Percentiles rank a stretch among this genome's conserved stretches.
phyloP scores from a whole-genome alignment of 2,797 vertebrate genomes.

The Poeciliopsis infans region DNA sequence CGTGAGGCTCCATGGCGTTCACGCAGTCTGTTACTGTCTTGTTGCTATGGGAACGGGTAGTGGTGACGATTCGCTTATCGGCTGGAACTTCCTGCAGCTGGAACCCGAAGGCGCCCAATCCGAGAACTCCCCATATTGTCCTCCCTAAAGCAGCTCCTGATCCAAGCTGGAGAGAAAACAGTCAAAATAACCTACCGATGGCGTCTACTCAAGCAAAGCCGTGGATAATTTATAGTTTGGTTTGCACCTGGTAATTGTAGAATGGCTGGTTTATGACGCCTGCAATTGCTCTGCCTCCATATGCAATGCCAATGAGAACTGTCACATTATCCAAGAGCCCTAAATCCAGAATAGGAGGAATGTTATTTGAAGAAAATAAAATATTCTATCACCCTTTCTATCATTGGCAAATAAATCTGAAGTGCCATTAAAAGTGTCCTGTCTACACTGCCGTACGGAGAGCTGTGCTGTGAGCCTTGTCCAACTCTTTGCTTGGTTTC shows the following conservation, averaged over 20 bases:
- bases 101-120: conserved; percentile 93
- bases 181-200: neutral
- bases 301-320: conserved; percentile 94
- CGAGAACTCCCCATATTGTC: conserved; percentile 94
- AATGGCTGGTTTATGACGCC: conserved; percentile 98
- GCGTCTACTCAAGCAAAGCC: neutral
- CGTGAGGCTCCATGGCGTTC: conserved; percentile 90
- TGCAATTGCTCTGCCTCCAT: conserved; percentile 92
- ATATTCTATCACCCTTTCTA: conserved; percentile 1
- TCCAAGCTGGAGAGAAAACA: conserved; percentile 80
- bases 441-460: conserved; percentile 58
- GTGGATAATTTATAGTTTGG: neutral
- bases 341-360: conserved; percentile 57
- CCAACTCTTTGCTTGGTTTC: conserved; percentile 54
- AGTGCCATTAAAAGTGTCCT: conserved; percentile 4
- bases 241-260: conserved; percentile 94
- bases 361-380: conserved; percentile 6
- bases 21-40: conserved; percentile 90
- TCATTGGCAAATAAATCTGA: conserved; percentile 7
- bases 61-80: conserved; percentile 88
- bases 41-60: conserved; percentile 94
- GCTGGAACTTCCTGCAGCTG: conserved; percentile 88
- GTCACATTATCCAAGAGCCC: conserved; percentile 97
- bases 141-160: conserved; percentile 84
- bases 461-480: conserved; percentile 58